Conservation (phyloP, 2,797 vertebrate genomes). For the Danio jaintianensis region DNA sequence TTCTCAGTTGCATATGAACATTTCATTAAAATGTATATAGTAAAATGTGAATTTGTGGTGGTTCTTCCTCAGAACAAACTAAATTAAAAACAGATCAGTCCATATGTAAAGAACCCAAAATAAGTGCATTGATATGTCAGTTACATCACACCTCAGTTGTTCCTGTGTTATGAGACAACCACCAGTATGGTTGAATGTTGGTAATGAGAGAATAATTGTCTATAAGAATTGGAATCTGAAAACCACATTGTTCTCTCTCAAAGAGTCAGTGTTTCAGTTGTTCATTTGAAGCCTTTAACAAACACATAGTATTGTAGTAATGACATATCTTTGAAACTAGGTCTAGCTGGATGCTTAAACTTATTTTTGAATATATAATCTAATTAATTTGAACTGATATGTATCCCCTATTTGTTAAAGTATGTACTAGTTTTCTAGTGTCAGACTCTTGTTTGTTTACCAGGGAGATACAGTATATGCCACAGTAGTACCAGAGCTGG, state of each 20-base stretch:
- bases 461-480: conserved; percentile 88
- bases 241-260: background rate
- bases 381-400: background rate
- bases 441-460: conserved; percentile 15
- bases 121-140: background rate
- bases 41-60: too few species aligned
- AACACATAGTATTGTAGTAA: background rate
- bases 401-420: background rate
- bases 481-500: conserved; percentile 85
- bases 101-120: background rate
- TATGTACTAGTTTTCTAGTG: background rate
- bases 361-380: background rate
- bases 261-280: background rate
- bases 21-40: too few species aligned
- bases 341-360: background rate
- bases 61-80: too few species aligned
- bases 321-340: conserved; percentile 4
- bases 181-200: background rate
- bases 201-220: background rate
- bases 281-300: background rate
- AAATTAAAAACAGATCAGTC: too few species aligned
- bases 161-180: background rate
- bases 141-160: background rate
- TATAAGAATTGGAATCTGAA: background rate
- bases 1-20: too few species aligned